Evolutionary conservation across 2,797 vertebrate genomes (phyloP), one percentile per base, ranked within the genome.

Genomic region (Atherinosoma microstoma): DNA sequence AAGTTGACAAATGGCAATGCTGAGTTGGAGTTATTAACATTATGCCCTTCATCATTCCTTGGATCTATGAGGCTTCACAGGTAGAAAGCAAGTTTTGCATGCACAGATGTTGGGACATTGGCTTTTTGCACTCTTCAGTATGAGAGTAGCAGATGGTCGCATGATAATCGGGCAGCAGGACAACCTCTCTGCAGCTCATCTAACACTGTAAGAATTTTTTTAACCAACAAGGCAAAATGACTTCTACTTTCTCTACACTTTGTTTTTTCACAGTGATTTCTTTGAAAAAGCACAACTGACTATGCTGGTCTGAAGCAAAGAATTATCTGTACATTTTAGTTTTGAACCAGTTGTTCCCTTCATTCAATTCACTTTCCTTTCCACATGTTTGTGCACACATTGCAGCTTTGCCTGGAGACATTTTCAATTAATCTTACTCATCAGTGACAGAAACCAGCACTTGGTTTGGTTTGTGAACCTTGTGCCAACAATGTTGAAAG

Each of bases 261-360:
- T 35, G 42, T 45, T 45, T 64, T 70, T 63, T 86, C 85, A 84
- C 79, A 79, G 79, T 86, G 71, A 79, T 85, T 74, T 68, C 66
- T 75, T 40, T 75, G 45, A 77, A 57, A 51, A 61, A 58, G 74
- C 75, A 77, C 68, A 82, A 73, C 83, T 66, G 54, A 80, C 58
- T 77, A 87, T 91, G 83, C 83, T 84, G 84, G 77, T 86, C 82
- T 74, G 63, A 82, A 84, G 76, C 59, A 78, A 84, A 63, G 78
- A 78, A 75, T 73, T 63, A 10, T 67, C 73, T 84, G 22, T 64
- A 87, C 70, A 83, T 61, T 32, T 78, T 54, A 73, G 45, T 63
- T 65, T 78, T 80, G 38, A 58, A 74, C 72, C 47, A 58, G 35
- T 47, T 12, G 30, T 62, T 82, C 45, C 16, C n/a, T 42, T 60